Conservation (phyloP, 1,140 invertebrate genomes). For the Plodia interpunctella region DNA sequence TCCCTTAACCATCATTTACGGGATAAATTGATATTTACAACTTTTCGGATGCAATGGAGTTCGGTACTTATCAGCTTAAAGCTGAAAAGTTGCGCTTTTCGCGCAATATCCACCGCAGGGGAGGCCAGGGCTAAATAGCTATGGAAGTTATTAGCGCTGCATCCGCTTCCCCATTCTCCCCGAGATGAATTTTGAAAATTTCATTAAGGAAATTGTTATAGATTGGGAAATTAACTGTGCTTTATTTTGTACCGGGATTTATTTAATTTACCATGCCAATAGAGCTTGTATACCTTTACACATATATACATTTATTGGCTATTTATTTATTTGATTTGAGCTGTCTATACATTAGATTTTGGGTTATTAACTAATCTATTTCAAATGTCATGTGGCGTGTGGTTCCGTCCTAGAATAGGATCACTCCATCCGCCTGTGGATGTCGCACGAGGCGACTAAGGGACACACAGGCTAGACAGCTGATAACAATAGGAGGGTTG, state of each 20-base stretch:
- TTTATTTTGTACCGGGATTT: not conserved
- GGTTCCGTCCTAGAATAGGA: too few relatives aligned
- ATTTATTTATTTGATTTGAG: too few relatives aligned
- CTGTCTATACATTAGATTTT: too few relatives aligned
- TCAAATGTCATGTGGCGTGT: too few relatives aligned
- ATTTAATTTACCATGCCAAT: too few relatives aligned
- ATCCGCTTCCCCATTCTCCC: not conserved
- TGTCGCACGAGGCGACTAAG: too few relatives aligned
- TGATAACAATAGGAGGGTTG: too few relatives aligned
- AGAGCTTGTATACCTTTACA: too few relatives aligned
- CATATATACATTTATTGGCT: too few relatives aligned
- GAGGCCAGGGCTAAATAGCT: constrained; percentile 1
- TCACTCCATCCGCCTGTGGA: too few relatives aligned
- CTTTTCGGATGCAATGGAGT: not conserved
- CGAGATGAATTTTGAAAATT: constrained; percentile 3
- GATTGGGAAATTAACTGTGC: not conserved
- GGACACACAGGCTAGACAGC: too few relatives aligned
- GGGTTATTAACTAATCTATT: too few relatives aligned
- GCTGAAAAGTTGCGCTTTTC: not conserved
- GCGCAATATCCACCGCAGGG: not conserved
- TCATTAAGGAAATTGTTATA: constrained; percentile 4
- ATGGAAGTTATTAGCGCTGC: constrained; percentile 4
- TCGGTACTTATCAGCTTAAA: constrained; percentile 2
- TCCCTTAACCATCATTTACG: not conserved
- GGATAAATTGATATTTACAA: constrained; percentile 2